Evolutionary conservation across 2,888 invertebrate species (phyloP), one percentile per base, ranked within the genome.

Genomic region (Antitype chi): DNA sequence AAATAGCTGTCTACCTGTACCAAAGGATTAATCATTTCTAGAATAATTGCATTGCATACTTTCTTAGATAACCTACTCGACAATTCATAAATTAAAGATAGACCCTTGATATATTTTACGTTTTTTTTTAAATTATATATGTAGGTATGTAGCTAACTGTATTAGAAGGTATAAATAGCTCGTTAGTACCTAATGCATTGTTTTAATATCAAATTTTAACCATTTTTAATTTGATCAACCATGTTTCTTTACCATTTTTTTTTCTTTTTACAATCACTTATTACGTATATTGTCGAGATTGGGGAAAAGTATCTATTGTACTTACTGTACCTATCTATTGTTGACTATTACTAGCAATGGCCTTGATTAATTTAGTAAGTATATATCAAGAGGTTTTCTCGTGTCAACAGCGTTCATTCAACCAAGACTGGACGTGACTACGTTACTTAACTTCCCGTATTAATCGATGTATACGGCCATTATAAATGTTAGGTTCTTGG

Each of bases 371-470:
- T 52, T 66, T 52, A 55, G 23, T 25, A 8, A 55, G 23, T 25
- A 6, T n/a, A 25, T 38, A 74, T 52, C 23, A 73, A 59, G 57
- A 53, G 25, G 32, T 15, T 38, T 55, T 64, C 52, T 60, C 13
- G 32, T 80, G 67, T 38, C 82, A 69, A 76, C 82, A 53, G 77
- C 63, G 77, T 64, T n/a, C 83, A 53, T 68, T 80, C 79, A 80
- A 76, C 82, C 77, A 68, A 7, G 63, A 76, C 82, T 38, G 25
- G 47, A 80, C 79, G 79, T 80, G 82, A 80, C 68, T 11, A 0
- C 20, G 15, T 80, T 63, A 57, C 32, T n/a, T 74, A 74, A 67
- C 60, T 75, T 82, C 77, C 49, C 53, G 49, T n/a, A 57, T 43
- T 20, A 63, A 32, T 52, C 49, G 28, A 52, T 52, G 38, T 43